Evolutionary conservation across 2,888 invertebrate species (phyloP).

Genomic region (Amphipyra tragopoginis): DNA sequence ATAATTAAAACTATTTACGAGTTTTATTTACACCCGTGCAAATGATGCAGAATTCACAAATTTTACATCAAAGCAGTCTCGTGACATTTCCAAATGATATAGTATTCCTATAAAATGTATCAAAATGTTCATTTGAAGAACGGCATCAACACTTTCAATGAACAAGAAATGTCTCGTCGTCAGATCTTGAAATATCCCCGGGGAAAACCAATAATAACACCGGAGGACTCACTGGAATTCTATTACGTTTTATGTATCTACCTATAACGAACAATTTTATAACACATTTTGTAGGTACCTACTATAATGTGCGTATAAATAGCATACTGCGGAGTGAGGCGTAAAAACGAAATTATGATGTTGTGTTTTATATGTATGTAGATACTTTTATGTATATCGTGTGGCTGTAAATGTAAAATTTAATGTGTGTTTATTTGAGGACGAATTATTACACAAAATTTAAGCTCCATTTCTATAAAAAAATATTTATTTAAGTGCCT

Average conservation of each 20-base stretch:
- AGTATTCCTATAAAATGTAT: no score
- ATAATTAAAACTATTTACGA: no score
- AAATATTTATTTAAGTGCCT: no score
- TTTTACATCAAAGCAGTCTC: no score
- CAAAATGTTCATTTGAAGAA: conserved; percentile 10
- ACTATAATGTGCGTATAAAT: conserved; percentile 51
- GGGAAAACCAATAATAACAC: conserved; percentile 59
- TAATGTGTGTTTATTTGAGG: conserved; percentile 41
- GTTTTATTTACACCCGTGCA: no score
- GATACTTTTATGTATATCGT: conserved; percentile 30
- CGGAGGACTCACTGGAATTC: conserved; percentile 52
- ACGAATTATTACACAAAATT: conserved; percentile 2
- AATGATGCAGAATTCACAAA: no score
- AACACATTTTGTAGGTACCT: conserved; percentile 48
- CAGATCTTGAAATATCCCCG: conserved; percentile 51
- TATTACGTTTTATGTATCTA: conserved; percentile 50
- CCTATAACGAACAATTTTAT: conserved; percentile 47
- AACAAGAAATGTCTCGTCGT: conserved; percentile 46
- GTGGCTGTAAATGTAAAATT: conserved; percentile 38
- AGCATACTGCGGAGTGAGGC: conserved; percentile 39
- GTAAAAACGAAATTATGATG: conserved; percentile 57
- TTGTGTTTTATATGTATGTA: conserved; percentile 34
- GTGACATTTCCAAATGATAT: no score
- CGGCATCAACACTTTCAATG: conserved; percentile 49
- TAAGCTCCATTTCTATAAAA: background rate